A percentile compares a stretch with the other conserved stretches of the same genome.
These are phyloP conservation scores for Halisarca cf. caerulea DNA, from an alignment of 37 sponge, comb jelly and placozoan genomes.

Conservation along the genomic window DNA sequence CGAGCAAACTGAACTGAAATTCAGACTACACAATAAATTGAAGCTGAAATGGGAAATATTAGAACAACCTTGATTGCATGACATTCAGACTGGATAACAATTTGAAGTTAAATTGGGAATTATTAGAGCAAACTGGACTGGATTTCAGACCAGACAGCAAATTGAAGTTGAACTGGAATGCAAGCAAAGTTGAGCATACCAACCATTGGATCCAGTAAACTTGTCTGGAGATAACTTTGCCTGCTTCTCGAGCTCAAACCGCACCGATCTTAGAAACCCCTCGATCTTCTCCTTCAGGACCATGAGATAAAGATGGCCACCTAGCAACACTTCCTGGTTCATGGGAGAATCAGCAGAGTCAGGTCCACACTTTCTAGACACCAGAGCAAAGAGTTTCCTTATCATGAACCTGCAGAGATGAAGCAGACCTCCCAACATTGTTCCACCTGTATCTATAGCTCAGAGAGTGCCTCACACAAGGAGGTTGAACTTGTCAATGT, in stretches of 20 bases:
- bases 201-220: slow-evolving; percentile 44
- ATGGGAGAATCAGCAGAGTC: slow-evolving; percentile 94
- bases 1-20: too few species aligned
- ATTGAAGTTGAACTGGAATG: too few species aligned
- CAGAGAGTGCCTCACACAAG: slow-evolving; percentile 77
- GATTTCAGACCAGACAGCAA: too few species aligned
- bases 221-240: slow-evolving; percentile 32
- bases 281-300: slow-evolving; percentile 75
- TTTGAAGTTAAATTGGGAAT: too few species aligned
- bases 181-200: not conserved
- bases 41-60: too few species aligned
- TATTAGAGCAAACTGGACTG: too few species aligned
- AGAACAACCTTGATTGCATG: too few species aligned
- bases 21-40: too few species aligned
- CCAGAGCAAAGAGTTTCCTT: slow-evolving; percentile 86
- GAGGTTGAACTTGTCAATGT: slow-evolving; percentile 91
- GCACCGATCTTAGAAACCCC: slow-evolving; percentile 30
- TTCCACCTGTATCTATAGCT: too few species aligned
- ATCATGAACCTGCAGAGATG: slow-evolving; percentile 63
- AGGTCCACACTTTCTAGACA: slow-evolving; percentile 58
- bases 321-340: slow-evolving; percentile 96
- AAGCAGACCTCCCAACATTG: too few species aligned
- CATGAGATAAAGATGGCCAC: slow-evolving; percentile 90
- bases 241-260: slow-evolving; percentile 56
- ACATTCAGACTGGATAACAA: too few species aligned